Evolutionary conservation across 2,797 vertebrate species (phyloP), one percentile per base, ranked within the genome.

Genomic region (Pagetopsis macropterus): DNA sequence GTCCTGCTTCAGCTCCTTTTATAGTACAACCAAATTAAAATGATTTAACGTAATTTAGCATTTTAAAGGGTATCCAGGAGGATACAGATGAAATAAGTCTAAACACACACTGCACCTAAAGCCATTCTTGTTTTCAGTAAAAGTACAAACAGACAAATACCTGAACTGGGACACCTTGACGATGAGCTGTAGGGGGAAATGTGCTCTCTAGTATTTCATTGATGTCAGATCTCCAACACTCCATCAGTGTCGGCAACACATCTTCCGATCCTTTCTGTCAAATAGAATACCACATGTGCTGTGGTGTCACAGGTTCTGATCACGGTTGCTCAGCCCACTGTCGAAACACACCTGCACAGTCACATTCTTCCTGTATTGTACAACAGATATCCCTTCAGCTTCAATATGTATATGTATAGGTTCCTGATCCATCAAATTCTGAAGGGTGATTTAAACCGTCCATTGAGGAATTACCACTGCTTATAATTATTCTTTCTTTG

Each of bases 401-500:
- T 57, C 8, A 37, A 37, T 9, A 37, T 5, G 9, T 1, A 40
- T 15, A 50, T 21, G 63, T 17, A 62, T n/a, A 31, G 15, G 48
- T 21, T 50, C 45, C 48, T 40, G 6, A 58, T 41, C 16, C 40
- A 31, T 43, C 21, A 17, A 52, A 64, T 54, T 50, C 16, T 33
- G n/a, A 51, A 40, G n/a, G 2, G 15, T 59, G 15, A 55, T 60
- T 43, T n/a, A 58, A 57, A 73, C 17, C 17, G 43, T 19, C 45
- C 43, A 65, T 37, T 33, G 40, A 65, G 62, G 21, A 61, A 58
- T 70, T 3, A 3, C 14, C 16, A 57, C 71, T 11, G 12, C 23
- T 6, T 17, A 12, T 65, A 55, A 46, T 55, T 51, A 49, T 23
- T 74, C 55, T 65, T 27, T 40, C 52, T 61, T 64, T 15, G n/a